A percentile compares a stretch with the other conserved stretches of the same genome.
Conservation (phyloP, 2,888 invertebrate species). For the Eupithecia subumbrata region DNA sequence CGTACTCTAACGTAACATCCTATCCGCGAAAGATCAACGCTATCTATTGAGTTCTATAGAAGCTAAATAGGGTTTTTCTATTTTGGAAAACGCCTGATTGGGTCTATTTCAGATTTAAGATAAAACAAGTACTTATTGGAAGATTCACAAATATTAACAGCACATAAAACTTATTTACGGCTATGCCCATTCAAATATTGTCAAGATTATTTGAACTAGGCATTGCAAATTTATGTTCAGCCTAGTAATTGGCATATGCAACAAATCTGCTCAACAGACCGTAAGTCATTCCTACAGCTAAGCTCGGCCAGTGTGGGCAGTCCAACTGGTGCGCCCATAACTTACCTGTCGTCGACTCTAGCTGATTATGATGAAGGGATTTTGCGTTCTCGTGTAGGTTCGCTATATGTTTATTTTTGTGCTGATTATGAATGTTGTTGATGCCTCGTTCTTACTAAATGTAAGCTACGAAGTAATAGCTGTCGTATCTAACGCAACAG, state of each 20-base stretch:
- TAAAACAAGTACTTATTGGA: neutral
- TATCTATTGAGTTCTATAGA: neutral
- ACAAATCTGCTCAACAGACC: conserved; percentile 53
- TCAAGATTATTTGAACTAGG: conserved; percentile 39
- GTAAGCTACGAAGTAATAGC: neutral
- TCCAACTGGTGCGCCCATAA: conserved; percentile 31
- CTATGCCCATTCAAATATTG: conserved; percentile 38
- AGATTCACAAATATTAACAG: conserved; percentile 2
- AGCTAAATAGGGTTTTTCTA: neutral
- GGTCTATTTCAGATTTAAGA: neutral
- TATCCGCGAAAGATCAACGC: neutral
- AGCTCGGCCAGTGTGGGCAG: conserved; percentile 44
- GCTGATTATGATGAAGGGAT: conserved; percentile 35
- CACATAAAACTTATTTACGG: conserved; percentile 10
- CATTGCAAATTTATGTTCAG: conserved; percentile 48
- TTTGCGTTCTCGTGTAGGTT: conserved; percentile 17
- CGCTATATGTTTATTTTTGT: neutral
- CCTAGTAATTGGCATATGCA: conserved; percentile 58
- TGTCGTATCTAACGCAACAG: conserved; percentile 1
- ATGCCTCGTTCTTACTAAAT: neutral
- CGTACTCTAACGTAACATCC: neutral
- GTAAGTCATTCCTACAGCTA: conserved; percentile 55
- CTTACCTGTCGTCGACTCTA: conserved; percentile 33
- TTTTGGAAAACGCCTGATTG: neutral
- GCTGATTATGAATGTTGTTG: neutral